phyloP scores from a whole-genome alignment of 2,113 vertebrate genomes.

The Alouatta palliata region DNA sequence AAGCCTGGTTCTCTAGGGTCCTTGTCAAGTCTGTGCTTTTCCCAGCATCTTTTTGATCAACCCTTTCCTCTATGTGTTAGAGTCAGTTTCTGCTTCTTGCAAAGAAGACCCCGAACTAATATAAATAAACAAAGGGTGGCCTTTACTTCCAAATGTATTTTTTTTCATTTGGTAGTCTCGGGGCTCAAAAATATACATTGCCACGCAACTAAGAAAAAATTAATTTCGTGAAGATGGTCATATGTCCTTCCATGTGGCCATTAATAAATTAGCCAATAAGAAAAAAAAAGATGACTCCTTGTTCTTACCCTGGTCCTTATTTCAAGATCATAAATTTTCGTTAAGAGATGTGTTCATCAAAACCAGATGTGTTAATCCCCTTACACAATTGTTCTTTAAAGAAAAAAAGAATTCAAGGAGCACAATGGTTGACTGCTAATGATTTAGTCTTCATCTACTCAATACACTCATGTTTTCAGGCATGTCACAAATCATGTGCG shows the following conservation, averaged over 20 bases:
- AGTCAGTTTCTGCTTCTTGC: background rate
- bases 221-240: background rate
- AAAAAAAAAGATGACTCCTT: slow-evolving; percentile 50
- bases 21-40: background rate
- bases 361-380: slow-evolving; percentile 31
- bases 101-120: background rate
- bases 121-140: background rate
- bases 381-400: background rate
- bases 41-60: background rate
- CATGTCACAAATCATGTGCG: background rate
- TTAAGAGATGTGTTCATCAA: slow-evolving; percentile 30
- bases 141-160: background rate
- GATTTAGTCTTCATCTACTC: background rate
- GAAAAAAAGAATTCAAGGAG: background rate
- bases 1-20: background rate
- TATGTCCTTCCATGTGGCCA: background rate
- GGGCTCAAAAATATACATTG: background rate
- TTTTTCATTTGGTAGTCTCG: background rate
- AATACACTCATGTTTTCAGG: background rate
- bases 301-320: slow-evolving; percentile 45
- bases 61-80: background rate
- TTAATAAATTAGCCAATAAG: background rate
- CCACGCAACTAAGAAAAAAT: background rate
- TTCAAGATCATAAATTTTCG: slow-evolving; percentile 41
- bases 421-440: background rate